phyloP scores from a whole-genome alignment of 2,113 vertebrate genomes.

The Aldabrachelys gigantea region DNA sequence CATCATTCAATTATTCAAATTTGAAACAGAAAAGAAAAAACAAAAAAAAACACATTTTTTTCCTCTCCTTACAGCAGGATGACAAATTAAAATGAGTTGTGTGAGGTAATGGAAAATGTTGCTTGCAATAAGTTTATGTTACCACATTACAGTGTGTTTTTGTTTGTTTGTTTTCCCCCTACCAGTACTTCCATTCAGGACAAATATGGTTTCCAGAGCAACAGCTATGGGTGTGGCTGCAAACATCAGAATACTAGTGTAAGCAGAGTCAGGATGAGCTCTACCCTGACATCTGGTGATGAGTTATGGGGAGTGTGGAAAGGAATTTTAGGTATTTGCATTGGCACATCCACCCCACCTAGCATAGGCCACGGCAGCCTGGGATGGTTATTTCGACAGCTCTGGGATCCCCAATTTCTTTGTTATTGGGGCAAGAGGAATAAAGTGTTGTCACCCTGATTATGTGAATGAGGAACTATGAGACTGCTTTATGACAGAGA shows the following conservation, averaged over 20 bases:
- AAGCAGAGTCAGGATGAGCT: too few relatives aligned
- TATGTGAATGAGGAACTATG: too few relatives aligned
- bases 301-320: too few relatives aligned
- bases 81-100: slow-evolving; percentile 66
- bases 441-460: too few relatives aligned
- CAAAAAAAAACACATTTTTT: not conserved
- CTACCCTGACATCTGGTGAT: too few relatives aligned
- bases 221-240: slow-evolving; percentile 13
- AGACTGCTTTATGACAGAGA: too few relatives aligned
- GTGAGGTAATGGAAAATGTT: slow-evolving; percentile 48
- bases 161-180: not conserved
- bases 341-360: too few relatives aligned
- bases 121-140: slow-evolving; percentile 45
- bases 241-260: slow-evolving; percentile 10
- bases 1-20: slow-evolving; percentile 60
- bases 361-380: too few relatives aligned
- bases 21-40: slow-evolving; percentile 60
- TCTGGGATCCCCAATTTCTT: too few relatives aligned
- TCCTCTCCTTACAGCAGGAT: slow-evolving; percentile 52
- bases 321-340: too few relatives aligned
- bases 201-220: slow-evolving; percentile 60
- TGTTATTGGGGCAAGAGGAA: too few relatives aligned
- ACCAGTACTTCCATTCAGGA: slow-evolving; percentile 48
- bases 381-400: too few relatives aligned
- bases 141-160: not conserved